phyloP scores from a whole-genome alignment of 1,140 invertebrate species.

The Drosophila parvula region DNA sequence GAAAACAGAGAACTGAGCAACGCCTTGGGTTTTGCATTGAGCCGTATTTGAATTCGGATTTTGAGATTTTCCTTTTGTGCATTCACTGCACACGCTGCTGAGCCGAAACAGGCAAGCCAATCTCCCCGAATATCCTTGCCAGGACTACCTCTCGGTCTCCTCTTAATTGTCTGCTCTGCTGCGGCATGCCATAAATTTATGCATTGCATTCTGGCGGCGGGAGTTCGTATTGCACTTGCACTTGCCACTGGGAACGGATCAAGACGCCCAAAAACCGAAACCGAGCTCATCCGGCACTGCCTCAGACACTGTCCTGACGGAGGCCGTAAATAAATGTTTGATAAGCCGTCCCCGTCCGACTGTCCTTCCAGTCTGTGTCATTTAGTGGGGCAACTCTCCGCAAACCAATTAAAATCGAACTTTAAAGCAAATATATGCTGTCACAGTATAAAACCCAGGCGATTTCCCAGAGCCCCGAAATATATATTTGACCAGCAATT shows the following conservation, averaged over 20 bases:
- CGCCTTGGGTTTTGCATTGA: constrained; percentile 55
- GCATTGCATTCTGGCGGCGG: constrained; percentile 70
- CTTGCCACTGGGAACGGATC: constrained; percentile 18
- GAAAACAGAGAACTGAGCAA: constrained; percentile 34
- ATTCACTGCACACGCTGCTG: constrained; percentile 73
- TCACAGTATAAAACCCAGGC: not conserved
- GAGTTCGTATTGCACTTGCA: constrained; percentile 47
- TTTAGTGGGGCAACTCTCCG: constrained; percentile 13
- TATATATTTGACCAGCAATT: constrained; percentile 28
- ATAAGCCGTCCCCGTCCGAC: constrained; percentile 36
- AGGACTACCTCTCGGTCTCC: constrained; percentile 1
- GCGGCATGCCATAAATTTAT: constrained; percentile 75
- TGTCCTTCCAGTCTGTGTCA: constrained; percentile 38
- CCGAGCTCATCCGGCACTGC: constrained; percentile 5
- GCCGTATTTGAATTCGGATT: constrained; percentile 45
- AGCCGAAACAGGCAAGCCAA: constrained; percentile 69
- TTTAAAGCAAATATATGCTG: constrained; percentile 24
- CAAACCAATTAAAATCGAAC: constrained; percentile 38
- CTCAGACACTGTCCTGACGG: constrained; percentile 20
- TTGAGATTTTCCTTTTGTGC: constrained; percentile 75
- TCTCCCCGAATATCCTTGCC: constrained; percentile 45
- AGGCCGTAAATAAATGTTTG: constrained; percentile 74
- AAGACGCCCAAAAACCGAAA: constrained; percentile 4
- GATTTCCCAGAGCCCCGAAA: not conserved
- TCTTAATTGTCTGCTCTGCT: constrained; percentile 71